Evolutionary conservation across 30 jellyfish, hydroid and myxozoan genomes (phyloP).

Genomic region (Rhopilema esculentum): DNA sequence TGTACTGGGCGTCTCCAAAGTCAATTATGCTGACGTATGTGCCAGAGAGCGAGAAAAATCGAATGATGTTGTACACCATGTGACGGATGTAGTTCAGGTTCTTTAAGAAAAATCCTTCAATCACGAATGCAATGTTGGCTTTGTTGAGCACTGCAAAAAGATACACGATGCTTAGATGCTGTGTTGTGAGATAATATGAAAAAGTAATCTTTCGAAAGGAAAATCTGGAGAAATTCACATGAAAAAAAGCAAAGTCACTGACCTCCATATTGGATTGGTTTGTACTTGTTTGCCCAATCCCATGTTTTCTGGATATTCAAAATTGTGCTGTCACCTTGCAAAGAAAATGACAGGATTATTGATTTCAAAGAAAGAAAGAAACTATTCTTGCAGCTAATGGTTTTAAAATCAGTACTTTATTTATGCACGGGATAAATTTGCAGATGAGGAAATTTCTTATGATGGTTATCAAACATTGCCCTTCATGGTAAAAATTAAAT

Average conservation of each 20-base stretch:
- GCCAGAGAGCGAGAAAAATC: constrained; percentile 88
- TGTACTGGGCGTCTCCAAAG: constrained; percentile 83
- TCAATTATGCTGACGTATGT: constrained; percentile 83
- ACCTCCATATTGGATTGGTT: constrained; percentile 80
- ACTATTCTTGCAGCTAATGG: no score
- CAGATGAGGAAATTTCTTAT: no score
- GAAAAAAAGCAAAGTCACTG: not conserved
- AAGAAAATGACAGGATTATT: not conserved
- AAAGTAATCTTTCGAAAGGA: no score
- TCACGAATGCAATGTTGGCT: constrained; percentile 89
- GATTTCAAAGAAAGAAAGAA: not conserved
- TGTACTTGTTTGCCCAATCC: constrained; percentile 77
- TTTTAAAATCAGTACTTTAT: no score
- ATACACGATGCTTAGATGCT: no score
- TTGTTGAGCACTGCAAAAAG: constrained; percentile 34
- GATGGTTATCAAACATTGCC: no score
- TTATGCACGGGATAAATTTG: no score
- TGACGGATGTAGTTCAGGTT: constrained; percentile 89
- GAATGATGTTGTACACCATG: constrained; percentile 84
- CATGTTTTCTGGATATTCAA: constrained; percentile 68
- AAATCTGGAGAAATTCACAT: not conserved
- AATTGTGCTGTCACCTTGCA: constrained; percentile 64
- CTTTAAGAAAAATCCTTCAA: constrained; percentile 81
- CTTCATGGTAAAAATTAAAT: no score
- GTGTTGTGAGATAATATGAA: no score